These are phyloP conservation scores for Oeneis ivallda DNA, from an alignment of 2,888 invertebrate species.

Conservation along the genomic window DNA sequence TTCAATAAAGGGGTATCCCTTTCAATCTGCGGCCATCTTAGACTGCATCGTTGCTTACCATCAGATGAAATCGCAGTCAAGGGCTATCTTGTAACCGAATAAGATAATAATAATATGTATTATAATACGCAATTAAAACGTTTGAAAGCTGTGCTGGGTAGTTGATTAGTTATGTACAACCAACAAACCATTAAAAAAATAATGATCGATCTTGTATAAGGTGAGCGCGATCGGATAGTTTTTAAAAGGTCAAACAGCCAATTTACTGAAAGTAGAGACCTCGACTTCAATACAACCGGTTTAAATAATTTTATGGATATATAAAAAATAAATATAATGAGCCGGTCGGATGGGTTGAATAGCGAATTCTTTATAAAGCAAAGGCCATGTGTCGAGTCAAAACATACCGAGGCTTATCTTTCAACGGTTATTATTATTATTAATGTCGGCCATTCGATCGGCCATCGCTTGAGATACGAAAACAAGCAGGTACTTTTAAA, in stretches of 20 bases:
- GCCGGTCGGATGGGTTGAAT: background rate
- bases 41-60: too few species aligned
- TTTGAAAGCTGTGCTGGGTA: background rate
- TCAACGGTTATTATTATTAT: conserved; percentile 53
- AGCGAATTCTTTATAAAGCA: conserved; percentile 36
- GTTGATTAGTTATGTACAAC: background rate
- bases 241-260: conserved; percentile 2
- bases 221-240: background rate
- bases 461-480: conserved; percentile 45
- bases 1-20: too few species aligned
- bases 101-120: too few species aligned
- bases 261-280: conserved; percentile 6
- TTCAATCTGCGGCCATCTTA: too few species aligned
- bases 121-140: too few species aligned
- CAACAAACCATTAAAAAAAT: background rate
- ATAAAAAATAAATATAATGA: conserved; percentile 5
- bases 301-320: conserved; percentile 1
- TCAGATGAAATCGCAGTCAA: too few species aligned
- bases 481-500: conserved; percentile 30
- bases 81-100: too few species aligned
- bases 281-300: conserved; percentile 8
- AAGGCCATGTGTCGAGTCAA: conserved; percentile 53
- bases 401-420: conserved; percentile 58
- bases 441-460: conserved; percentile 65
- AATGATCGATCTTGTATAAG: conserved; percentile 4